phyloP scores from a whole-genome alignment of 2,113 vertebrate genomes.

The Microcebus tavaratra region DNA sequence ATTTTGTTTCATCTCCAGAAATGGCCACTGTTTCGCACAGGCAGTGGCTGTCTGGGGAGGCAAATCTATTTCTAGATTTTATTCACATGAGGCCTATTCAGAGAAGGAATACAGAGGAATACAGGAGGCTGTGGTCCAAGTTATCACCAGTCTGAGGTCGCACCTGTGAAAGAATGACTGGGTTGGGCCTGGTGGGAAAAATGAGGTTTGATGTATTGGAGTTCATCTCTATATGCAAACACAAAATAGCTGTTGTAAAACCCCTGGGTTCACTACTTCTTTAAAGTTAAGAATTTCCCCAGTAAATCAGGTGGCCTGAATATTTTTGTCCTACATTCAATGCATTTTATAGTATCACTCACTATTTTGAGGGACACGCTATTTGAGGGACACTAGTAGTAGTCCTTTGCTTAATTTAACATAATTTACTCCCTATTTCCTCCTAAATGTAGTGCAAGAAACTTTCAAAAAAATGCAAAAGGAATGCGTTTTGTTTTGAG shows the following conservation, averaged over 20 bases:
- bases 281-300: neutral
- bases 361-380: neutral
- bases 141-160: neutral
- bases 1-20: neutral
- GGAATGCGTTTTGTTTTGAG: neutral
- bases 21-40: neutral
- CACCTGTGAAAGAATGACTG: neutral
- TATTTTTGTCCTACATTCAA: neutral
- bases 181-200: neutral
- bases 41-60: neutral
- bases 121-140: neutral
- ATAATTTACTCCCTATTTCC: neutral
- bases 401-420: neutral
- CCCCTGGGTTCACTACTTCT: neutral
- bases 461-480: neutral
- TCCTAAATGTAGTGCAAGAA: neutral
- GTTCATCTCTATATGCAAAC: neutral
- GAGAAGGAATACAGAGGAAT: neutral
- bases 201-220: neutral
- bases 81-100: neutral
- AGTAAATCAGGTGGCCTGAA: neutral
- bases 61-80: neutral
- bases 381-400: neutral
- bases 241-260: neutral
- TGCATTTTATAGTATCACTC: neutral